Percentiles rank a stretch among this genome's conserved stretches.
Evolutionary conservation across 2,113 vertebrate genomes (phyloP).

Genomic region (Crotalus tigris): DNA sequence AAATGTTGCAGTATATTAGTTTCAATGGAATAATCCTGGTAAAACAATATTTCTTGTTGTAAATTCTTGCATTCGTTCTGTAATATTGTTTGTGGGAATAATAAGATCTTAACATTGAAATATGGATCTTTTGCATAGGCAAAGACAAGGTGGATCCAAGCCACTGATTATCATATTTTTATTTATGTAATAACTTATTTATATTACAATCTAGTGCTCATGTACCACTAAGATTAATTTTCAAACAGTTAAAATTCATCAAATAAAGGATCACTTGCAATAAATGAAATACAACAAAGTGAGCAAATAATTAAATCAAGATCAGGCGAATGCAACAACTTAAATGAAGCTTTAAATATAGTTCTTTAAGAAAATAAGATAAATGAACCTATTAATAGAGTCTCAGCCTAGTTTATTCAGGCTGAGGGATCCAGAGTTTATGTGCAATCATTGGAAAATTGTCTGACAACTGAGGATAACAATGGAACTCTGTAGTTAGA

Average conservation of each 20-base stretch:
- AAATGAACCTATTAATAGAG: neutral
- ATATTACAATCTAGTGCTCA: neutral
- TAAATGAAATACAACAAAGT: neutral
- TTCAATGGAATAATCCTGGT: neutral
- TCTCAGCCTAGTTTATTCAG: neutral
- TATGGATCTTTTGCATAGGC: neutral
- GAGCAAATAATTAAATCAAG: neutral
- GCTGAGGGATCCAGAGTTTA: neutral
- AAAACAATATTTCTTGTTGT: neutral
- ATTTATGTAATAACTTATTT: neutral
- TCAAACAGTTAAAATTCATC: neutral
- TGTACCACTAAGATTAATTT: neutral
- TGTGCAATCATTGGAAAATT: neutral
- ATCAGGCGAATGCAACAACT: neutral
- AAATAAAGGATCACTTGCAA: neutral
- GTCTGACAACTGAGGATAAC: neutral
- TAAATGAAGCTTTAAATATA: neutral
- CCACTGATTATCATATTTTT: neutral
- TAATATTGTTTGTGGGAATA: neutral
- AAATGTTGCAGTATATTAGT: neutral
- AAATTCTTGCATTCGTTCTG: neutral
- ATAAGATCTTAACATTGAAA: neutral
- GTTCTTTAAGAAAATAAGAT: neutral
- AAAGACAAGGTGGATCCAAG: neutral
- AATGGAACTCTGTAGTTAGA: neutral